phyloP scores from a whole-genome alignment of 1,140 invertebrate genomes.

The Prorops nasuta region DNA sequence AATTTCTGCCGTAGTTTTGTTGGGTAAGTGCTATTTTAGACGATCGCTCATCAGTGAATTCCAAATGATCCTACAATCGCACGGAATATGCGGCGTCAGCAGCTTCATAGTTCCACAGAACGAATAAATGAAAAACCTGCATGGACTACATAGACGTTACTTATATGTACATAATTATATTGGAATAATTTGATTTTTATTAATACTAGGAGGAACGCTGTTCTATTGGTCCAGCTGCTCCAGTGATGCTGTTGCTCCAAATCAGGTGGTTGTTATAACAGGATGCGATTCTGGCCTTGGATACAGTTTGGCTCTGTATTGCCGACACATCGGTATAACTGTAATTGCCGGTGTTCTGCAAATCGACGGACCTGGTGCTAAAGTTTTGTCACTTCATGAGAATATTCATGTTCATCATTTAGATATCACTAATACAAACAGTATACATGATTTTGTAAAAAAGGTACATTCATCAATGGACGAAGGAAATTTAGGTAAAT shows the following conservation, averaged over 20 bases:
- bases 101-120: no score
- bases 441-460: conserved; percentile 56
- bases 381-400: conserved; percentile 51
- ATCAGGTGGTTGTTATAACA: conserved; percentile 67
- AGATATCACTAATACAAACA: conserved; percentile 67
- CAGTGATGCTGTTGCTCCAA: conserved; percentile 15
- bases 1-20: no score
- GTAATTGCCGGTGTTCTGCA: conserved; percentile 73
- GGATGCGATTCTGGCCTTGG: conserved; percentile 85
- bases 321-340: conserved; percentile 60
- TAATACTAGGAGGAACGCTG: conserved; percentile 17
- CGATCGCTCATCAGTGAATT: no score
- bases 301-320: conserved; percentile 67
- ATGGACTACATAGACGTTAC: no score
- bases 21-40: no score
- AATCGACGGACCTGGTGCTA: conserved; percentile 52
- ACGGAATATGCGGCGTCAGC: no score
- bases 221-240: conserved; percentile 8
- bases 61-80: no score
- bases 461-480: conserved; percentile 40
- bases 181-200: no score
- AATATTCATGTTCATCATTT: conserved; percentile 56
- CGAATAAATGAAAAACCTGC: no score
- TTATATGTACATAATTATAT: no score
- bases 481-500: conserved; percentile 36